A percentile compares a stretch with the other conserved stretches of the same genome.
phyloP scores from a whole-genome alignment of 1,140 invertebrate species.

The Nasonia giraulti region DNA sequence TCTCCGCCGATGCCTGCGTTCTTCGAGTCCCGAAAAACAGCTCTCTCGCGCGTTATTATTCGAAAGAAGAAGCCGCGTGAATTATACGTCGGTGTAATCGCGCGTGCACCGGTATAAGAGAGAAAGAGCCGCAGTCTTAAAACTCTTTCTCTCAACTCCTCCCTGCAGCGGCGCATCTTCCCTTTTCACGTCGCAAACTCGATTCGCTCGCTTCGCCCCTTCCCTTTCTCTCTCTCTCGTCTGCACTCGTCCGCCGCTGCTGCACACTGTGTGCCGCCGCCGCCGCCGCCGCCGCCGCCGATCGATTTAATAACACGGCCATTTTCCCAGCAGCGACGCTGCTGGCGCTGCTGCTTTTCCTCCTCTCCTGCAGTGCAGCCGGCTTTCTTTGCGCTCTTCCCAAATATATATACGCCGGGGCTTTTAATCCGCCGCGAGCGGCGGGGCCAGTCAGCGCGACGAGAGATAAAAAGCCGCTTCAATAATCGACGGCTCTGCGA shows the following conservation, averaged over 20 bases:
- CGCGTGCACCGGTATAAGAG: background rate
- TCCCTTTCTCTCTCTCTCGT: background rate
- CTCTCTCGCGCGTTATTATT: background rate
- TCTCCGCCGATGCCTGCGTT: background rate
- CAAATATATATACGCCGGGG: background rate
- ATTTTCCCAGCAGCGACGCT: constrained; percentile 61
- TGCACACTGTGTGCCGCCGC: too few species aligned
- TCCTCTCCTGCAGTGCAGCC: constrained; percentile 16
- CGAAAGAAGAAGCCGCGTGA: too few species aligned
- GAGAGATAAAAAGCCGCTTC: too few species aligned
- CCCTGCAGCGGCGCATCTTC: background rate
- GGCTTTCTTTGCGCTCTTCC: background rate
- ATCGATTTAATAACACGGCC: constrained; percentile 72
- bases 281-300: constrained; percentile 57
- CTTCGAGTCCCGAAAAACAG: background rate
- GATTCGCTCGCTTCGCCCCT: background rate
- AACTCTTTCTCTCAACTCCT: background rate
- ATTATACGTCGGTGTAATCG: background rate
- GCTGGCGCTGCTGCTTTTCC: constrained; percentile 7
- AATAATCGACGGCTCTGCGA: too few species aligned
- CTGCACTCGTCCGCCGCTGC: background rate
- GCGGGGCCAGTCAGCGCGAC: too few species aligned
- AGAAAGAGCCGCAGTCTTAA: background rate
- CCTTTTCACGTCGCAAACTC: constrained; percentile 38
- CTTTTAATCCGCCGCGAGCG: background rate